Evolutionary conservation across 2,797 vertebrate species (phyloP).

Genomic region (Capromys pilorides): DNA sequence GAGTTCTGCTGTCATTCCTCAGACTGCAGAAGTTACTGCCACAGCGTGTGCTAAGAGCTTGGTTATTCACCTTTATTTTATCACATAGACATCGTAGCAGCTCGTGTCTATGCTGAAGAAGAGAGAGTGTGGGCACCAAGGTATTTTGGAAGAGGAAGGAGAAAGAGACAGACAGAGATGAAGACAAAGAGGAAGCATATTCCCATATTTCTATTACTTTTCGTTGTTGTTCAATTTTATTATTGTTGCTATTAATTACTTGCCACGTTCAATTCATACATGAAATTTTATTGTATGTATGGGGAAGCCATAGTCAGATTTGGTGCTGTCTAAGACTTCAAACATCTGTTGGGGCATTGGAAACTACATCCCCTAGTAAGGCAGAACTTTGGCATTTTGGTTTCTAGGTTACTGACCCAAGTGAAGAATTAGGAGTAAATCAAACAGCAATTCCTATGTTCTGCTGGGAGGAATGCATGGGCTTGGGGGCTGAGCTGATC

Average conservation of each 20-base stretch:
- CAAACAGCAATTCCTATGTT: not conserved
- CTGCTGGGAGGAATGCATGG: not conserved
- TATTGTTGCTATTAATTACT: not conserved
- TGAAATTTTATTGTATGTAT: not conserved
- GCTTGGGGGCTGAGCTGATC: not conserved
- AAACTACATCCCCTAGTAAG: not conserved
- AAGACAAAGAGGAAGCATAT: not conserved
- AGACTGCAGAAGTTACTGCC: not conserved
- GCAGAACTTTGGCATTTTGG: not conserved
- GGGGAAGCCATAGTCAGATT: not conserved
- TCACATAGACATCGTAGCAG: not conserved
- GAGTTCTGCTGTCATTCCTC: not conserved
- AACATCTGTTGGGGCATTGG: not conserved
- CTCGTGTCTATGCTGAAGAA: not conserved
- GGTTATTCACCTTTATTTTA: not conserved
- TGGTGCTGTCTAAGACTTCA: not conserved
- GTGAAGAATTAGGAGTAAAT: not conserved
- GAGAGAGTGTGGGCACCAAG: not conserved
- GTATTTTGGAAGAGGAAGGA: not conserved
- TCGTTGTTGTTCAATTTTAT: not conserved
- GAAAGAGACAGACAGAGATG: not conserved
- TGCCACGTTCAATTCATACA: not conserved
- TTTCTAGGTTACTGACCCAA: not conserved
- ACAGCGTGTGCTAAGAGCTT: not conserved
- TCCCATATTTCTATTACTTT: not conserved